Base-by-base conservation (phyloP, 2,797 vertebrate species). In the Cetoscarus ocellatus region DNA sequence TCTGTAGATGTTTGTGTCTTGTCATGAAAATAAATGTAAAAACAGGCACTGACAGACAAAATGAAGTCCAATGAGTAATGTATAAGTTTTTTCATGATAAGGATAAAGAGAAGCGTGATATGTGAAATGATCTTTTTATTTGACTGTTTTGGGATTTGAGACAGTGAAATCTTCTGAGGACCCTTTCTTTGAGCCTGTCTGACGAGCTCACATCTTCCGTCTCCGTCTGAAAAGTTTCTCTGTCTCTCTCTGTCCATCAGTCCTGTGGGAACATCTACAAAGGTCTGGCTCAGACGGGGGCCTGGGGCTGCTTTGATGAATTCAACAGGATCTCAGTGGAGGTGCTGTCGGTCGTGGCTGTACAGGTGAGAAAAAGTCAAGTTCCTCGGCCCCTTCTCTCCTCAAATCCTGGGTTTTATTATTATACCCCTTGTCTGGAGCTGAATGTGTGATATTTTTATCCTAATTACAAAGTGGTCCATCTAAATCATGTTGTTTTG, bases 191-290 rank as follows among this genome's bases (percentile, higher is more conserved):
- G 35, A 60, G 45, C 27, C 36, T 10, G 10, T 7, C 38, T 48
- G 11, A 36, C 27, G 63, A 47, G 43, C 51, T 49, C 27, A 63
- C 50, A 65, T 12, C 53, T 1, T 0, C 5, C 38, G 13, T 56
- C 15, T 67, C 35, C 13, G 8, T 82, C 48, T 84, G 39, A 82
- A 73, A 39, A 40, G 14, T 11, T 27, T 60, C 9, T 58, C 3
- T 57, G 11, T 48, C 13, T 51, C 0, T 64, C 55, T 73, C 53
- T 80, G 73, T 83, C 38, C 90, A 83, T 5, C 90, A 99, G 98
- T 99, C 97, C 18, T 99, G 97, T 71, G 97, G 97, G 67, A 98
- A 95, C 93, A 98, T 99, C 93, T 99, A 98, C 92, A 99, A 99
- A 94, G 98, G 98, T 64, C 95, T 99, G 73, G 96, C 97, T 63